phyloP scores from a whole-genome alignment of 2,888 invertebrate species.

The Busseola fusca region DNA sequence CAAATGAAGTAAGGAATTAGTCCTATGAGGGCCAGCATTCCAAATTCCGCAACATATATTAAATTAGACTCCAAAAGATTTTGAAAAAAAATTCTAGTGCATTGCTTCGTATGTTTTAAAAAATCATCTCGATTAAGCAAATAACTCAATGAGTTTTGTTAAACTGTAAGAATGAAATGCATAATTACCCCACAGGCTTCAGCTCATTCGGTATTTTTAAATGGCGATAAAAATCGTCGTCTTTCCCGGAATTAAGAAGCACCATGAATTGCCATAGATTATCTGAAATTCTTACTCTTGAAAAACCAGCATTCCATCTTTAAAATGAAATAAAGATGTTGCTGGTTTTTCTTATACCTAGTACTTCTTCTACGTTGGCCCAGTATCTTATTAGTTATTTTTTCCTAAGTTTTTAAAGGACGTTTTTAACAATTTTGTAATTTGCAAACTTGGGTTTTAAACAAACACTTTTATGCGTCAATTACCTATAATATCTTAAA shows the following conservation, averaged over 20 bases:
- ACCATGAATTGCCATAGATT: background rate
- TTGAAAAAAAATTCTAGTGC: background rate
- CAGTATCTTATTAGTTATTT: background rate
- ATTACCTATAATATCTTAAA: background rate
- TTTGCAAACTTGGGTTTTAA: background rate
- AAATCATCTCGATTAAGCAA: background rate
- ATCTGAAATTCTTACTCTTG: background rate
- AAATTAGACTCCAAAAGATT: background rate
- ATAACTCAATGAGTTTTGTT: background rate
- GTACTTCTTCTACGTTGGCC: background rate
- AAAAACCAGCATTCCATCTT: no score
- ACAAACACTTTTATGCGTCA: background rate
- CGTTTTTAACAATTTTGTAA: background rate
- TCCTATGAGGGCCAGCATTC: background rate
- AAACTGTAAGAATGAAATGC: background rate
- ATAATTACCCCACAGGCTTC: background rate
- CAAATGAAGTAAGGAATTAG: conserved; percentile 71
- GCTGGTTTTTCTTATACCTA: background rate
- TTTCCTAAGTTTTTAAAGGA: background rate
- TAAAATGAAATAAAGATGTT: background rate
- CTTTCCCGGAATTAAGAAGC: background rate
- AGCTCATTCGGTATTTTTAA: background rate
- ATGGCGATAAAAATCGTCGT: background rate
- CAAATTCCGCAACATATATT: background rate
- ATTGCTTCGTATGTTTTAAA: background rate